Base-by-base conservation (phyloP, 2,113 vertebrate species). In the Excalfactoria chinensis region DNA sequence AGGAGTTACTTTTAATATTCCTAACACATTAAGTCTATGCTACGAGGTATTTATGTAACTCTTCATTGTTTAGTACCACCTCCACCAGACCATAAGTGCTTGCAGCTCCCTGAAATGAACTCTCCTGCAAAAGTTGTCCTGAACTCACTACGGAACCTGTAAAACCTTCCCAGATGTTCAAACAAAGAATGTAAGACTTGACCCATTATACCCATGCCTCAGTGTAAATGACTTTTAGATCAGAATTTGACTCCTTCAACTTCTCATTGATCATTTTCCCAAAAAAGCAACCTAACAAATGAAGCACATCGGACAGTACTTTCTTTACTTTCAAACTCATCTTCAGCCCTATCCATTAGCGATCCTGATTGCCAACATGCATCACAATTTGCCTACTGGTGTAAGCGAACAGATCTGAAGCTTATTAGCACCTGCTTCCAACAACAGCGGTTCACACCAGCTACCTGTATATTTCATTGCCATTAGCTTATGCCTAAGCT, bases 1-100 rank as follows among this genome's bases (percentile, higher is more conserved):
- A 69, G 20, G 43, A 94, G 55, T 62, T 95, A 93, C 62, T 86
- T 93, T 95, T 90, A 95, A 91, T 84, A 90, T 87, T 87, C 68
- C 19, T 69, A 74, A 83, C 67, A 76, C 55, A 80, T 8, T 26
- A 91, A 63, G 64, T 44, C 23, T 78, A 43, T 89, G 58, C 51
- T 91, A 59, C 67, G 37, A 70, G 44, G 46, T 49, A 69, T 86
- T 95, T 87, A 85, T 48, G n/a, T 91, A 91, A 91, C 48, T 91
- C 22, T 67, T 69, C 81, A 93, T 91, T 92, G 89, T 95, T 91
- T 75, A 84, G 76, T 89, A 56, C 84, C 82, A 86, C 51, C 86
- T 95, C 92, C 85, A 87, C 72, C 71, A 94, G 68, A 88, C 72
- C 34, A 19, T 28, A 44, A 91, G 53, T 64, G 62, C 67, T 67